Evolutionary conservation across 1,140 invertebrate species (phyloP).

Genomic region (Danaus melanippus): DNA sequence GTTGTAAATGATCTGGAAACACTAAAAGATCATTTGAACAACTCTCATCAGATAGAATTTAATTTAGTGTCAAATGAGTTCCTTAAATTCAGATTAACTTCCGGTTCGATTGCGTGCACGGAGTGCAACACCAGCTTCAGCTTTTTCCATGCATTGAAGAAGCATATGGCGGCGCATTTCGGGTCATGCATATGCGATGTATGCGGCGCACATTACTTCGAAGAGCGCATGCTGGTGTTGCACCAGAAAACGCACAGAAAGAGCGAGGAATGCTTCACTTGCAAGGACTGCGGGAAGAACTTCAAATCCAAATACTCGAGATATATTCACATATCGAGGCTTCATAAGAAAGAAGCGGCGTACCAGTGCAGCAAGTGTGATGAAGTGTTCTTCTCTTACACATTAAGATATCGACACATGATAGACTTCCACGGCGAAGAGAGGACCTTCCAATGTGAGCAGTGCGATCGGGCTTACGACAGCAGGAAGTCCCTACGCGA

Average conservation of each 20-base stretch:
- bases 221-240: slow-evolving; percentile 48
- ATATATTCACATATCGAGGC: slow-evolving; percentile 42
- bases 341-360: slow-evolving; percentile 50
- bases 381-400: slow-evolving; percentile 48
- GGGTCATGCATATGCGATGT: slow-evolving; percentile 54
- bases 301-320: slow-evolving; percentile 58
- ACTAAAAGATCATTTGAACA: slow-evolving; percentile 39
- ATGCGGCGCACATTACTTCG: slow-evolving; percentile 59
- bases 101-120: slow-evolving; percentile 30
- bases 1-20: slow-evolving; percentile 34
- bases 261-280: slow-evolving; percentile 34
- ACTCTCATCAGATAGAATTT: slow-evolving; percentile 27
- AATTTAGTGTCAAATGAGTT: slow-evolving; percentile 33
- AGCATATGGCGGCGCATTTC: slow-evolving; percentile 61
- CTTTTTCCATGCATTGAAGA: slow-evolving; percentile 57
- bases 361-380: slow-evolving; percentile 57
- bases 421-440: slow-evolving; percentile 48
- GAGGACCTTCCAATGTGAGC: slow-evolving; percentile 43
- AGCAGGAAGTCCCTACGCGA: slow-evolving; percentile 51
- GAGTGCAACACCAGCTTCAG: slow-evolving; percentile 37
- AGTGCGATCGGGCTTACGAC: slow-evolving; percentile 47
- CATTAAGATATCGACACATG: slow-evolving; percentile 49
- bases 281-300: slow-evolving; percentile 51
- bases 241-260: slow-evolving; percentile 49
- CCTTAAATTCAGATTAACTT: slow-evolving; percentile 42